These are phyloP conservation scores for Diachasmimorpha longicaudata DNA, from an alignment of 1,140 invertebrate species.

Conservation along the genomic window DNA sequence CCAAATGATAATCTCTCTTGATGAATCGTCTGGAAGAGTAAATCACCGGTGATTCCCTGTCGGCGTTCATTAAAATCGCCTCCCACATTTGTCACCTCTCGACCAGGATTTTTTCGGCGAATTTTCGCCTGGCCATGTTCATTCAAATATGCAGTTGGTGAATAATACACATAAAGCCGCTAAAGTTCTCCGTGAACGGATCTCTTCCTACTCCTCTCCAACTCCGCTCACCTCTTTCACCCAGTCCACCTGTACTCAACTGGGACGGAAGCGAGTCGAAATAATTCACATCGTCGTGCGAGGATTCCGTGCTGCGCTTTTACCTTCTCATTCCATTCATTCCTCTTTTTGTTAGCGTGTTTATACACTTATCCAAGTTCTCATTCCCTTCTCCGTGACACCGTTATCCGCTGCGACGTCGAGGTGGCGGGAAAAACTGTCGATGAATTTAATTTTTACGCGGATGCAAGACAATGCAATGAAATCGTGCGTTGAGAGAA, in stretches of 20 bases:
- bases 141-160: constrained; percentile 42
- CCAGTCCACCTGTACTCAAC: background rate
- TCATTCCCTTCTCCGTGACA: background rate
- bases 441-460: too few species aligned
- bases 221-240: background rate
- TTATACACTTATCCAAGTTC: constrained; percentile 1
- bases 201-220: background rate
- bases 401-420: too few species aligned
- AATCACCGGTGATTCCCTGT: too few species aligned
- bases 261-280: background rate
- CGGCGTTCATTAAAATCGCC: too few species aligned
- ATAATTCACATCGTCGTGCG: constrained; percentile 8
- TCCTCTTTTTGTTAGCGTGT: background rate
- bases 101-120: background rate
- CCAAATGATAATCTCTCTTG: too few species aligned
- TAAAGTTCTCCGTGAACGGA: constrained; percentile 40
- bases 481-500: too few species aligned
- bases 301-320: constrained; percentile 3
- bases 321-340: background rate
- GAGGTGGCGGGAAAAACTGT: too few species aligned
- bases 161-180: constrained; percentile 42
- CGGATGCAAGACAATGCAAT: too few species aligned
- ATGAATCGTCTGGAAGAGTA: too few species aligned
- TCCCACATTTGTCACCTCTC: background rate
- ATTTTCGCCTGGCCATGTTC: background rate